Conservation (phyloP, 2,888 invertebrate species). For the Lithophane socia region DNA sequence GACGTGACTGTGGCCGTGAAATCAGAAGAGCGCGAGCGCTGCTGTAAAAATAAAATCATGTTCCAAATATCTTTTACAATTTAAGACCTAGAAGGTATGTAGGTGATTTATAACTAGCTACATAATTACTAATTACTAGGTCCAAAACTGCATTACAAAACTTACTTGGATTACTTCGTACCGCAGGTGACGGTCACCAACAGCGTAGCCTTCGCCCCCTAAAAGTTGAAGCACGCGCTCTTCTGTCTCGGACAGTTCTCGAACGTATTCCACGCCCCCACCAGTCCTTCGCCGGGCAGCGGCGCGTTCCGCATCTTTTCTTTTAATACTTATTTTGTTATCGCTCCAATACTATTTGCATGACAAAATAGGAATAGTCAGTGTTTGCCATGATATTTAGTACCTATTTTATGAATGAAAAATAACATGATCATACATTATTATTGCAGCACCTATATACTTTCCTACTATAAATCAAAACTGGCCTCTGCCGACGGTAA, state of each 20-base stretch:
- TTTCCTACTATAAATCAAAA: neutral
- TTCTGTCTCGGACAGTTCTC: neutral
- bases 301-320: neutral
- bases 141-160: neutral
- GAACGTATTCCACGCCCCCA: neutral
- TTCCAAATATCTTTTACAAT: neutral
- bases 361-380: neutral
- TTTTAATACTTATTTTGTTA: neutral
- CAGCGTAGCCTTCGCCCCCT: neutral
- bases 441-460: neutral
- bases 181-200: neutral
- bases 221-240: neutral
- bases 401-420: neutral
- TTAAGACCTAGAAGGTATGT: neutral
- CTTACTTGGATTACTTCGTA: neutral
- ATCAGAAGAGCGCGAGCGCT: neutral
- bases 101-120: neutral
- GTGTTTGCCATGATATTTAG: neutral
- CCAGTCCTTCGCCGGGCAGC: neutral
- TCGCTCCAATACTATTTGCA: neutral
- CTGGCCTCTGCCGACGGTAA: neutral
- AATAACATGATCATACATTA: neutral
- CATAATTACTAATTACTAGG: neutral
- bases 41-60: neutral
- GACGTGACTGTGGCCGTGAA: neutral